A percentile compares a stretch with the other conserved stretches of the same genome.
Evolutionary conservation across 2,797 vertebrate genomes (phyloP).

Genomic region (Gadopsis bispinosus): DNA sequence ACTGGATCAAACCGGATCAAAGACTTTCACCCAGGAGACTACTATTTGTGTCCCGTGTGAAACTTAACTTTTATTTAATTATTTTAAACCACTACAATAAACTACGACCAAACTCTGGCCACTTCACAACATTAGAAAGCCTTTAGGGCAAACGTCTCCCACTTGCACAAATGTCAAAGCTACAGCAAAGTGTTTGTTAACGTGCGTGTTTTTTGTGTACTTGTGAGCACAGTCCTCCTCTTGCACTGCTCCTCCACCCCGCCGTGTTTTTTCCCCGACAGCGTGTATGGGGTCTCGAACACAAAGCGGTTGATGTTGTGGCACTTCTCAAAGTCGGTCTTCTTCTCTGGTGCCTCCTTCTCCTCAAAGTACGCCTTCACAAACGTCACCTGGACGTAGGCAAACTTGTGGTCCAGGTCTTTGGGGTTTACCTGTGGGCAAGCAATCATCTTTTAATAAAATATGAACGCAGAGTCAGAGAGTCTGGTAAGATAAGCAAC

Average conservation of each 20-base stretch:
- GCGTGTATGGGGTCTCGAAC: conserved; percentile 97
- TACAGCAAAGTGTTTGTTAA: neutral
- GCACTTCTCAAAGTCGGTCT: conserved; percentile 94
- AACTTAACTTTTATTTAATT: too few species aligned
- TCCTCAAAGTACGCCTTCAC: conserved; percentile 96
- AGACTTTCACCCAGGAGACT: too few species aligned
- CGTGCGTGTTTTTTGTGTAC: conserved; percentile 73
- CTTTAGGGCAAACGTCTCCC: too few species aligned
- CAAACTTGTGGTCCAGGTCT: conserved; percentile 93
- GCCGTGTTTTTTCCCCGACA: conserved; percentile 96
- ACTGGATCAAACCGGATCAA: too few species aligned
- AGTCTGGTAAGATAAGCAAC: neutral
- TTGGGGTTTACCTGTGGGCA: conserved; percentile 88
- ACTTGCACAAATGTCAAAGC: neutral
- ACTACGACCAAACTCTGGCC: too few species aligned
- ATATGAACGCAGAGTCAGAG: neutral
- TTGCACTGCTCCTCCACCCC: conserved; percentile 97
- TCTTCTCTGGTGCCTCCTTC: conserved; percentile 92
- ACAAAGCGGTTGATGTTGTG: conserved; percentile 96
- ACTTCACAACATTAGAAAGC: too few species aligned
- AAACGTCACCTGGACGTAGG: conserved; percentile 95
- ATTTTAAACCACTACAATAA: too few species aligned
- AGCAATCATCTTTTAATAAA: neutral
- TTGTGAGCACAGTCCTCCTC: conserved; percentile 91
- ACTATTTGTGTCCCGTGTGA: too few species aligned